These are phyloP conservation scores for Muscidifurax raptorellus DNA, from an alignment of 1,140 invertebrate species.

Conservation along the genomic window DNA sequence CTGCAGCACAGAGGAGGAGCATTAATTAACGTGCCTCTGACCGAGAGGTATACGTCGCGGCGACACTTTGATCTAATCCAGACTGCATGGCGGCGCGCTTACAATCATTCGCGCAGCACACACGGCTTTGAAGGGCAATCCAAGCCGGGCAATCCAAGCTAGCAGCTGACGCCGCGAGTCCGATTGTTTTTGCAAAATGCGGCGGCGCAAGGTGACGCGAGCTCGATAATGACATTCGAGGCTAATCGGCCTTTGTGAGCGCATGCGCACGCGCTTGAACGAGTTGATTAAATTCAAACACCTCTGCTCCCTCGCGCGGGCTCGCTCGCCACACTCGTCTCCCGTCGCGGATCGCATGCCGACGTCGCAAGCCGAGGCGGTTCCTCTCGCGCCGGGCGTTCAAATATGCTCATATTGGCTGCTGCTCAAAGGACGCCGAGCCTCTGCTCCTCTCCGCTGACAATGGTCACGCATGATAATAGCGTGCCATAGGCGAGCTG, in stretches of 20 bases:
- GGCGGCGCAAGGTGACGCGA: neutral
- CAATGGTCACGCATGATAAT: slow-evolving; percentile 45
- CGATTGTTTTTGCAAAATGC: slow-evolving; percentile 56
- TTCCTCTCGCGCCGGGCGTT: slow-evolving; percentile 9
- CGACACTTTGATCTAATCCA: slow-evolving; percentile 46
- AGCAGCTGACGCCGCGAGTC: slow-evolving; percentile 28
- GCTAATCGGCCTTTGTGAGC: slow-evolving; percentile 48
- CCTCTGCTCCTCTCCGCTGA: neutral
- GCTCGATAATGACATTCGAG: slow-evolving; percentile 46
- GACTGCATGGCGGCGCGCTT: neutral
- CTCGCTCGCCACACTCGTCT: neutral
- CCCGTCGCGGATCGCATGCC: neutral
- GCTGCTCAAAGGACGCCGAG: slow-evolving; percentile 20
- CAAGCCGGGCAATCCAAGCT: neutral
- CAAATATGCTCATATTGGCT: slow-evolving; percentile 50
- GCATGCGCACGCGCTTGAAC: slow-evolving; percentile 33
- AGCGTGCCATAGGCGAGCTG: slow-evolving; percentile 15
- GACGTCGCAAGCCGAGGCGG: neutral
- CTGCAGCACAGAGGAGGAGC: neutral
- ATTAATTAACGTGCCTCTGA: slow-evolving; percentile 49
- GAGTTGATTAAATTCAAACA: slow-evolving; percentile 50
- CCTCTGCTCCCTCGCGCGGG: neutral
- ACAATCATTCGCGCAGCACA: neutral
- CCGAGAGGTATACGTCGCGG: slow-evolving; percentile 14
- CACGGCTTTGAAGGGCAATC: slow-evolving; percentile 2